Evolutionary conservation across 2,888 invertebrate genomes (phyloP).

Genomic region (Leucophenga montana): DNA sequence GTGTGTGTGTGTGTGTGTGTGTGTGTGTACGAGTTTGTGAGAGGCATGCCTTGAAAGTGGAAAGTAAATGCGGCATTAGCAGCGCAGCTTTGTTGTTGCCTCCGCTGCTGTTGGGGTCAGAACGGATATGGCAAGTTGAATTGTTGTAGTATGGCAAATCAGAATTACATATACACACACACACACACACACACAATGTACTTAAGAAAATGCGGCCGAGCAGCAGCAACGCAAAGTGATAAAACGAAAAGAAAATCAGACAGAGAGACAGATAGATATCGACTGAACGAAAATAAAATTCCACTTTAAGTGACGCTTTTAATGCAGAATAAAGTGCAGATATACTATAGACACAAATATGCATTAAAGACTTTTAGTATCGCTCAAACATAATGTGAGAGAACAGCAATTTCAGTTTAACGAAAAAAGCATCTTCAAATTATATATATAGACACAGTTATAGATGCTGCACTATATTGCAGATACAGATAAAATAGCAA

Average conservation of each 20-base stretch:
- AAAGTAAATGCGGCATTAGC: neutral
- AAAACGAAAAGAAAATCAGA: neutral
- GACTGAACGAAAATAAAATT: conserved; percentile 55
- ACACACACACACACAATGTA: neutral
- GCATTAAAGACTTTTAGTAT: no score
- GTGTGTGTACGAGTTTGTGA: neutral
- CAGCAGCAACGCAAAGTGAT: neutral
- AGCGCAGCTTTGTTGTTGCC: neutral
- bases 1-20: neutral
- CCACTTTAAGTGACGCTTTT: conserved; percentile 64
- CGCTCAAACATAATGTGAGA: no score
- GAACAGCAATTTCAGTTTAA: no score
- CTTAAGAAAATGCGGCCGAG: no score
- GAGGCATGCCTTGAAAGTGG: neutral
- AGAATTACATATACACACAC: neutral
- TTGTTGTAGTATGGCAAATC: neutral
- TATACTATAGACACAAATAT: conserved; percentile 12
- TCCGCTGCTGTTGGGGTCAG: neutral
- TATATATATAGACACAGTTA: no score
- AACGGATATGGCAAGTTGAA: neutral
- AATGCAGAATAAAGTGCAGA: conserved; percentile 55
- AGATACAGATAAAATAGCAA: no score
- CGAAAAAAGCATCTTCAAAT: no score
- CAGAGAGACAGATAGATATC: conserved; percentile 14
- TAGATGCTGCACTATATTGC: no score